Evolutionary conservation across 2,113 vertebrate genomes (phyloP), one percentile per base, ranked within the genome.

Genomic region (Dromaius novaehollandiae): DNA sequence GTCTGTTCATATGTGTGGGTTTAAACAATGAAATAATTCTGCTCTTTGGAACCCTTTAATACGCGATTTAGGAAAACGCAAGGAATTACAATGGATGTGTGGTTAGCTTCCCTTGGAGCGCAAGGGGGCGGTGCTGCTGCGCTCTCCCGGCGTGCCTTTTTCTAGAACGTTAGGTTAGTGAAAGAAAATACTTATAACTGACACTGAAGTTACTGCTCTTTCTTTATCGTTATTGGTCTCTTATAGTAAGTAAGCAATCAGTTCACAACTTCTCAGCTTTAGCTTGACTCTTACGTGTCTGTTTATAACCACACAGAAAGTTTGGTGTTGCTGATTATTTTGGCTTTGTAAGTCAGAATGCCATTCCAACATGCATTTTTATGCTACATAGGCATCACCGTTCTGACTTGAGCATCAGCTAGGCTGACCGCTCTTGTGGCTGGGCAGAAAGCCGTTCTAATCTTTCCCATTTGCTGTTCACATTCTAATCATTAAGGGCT

Each of bases 61-160:
- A 25, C 12, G 1, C 1, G 3, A 9, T 25, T 36, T 8, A 56
- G 65, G 50, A 30, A 50, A 40, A 8, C 0, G 5, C 9, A 1
- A 10, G 69, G 68, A 55, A 20, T 50, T 7, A 4, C 30, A 1
- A 0, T 3, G 84, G 65, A 4, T 81, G 80, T 17, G 0, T 13
- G 36, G 0, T 11, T 34, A 28, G 13, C 58, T 85, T 73, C 34
- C 22, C 55, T 51, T 7, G 60, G 11, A 96, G 95, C 97, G 94
- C 97, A 90, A 98, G 97, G 63, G 96, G 97, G 97, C 95, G 88
- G 24, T 71, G 95, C 95, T 85, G 95, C 88, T 82, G 86, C 86
- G 91, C 88, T 60, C 55, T 82, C 25, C 70, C 13, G 0, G 11
- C 4, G 1, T 13, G 14, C 8, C 1, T n/a, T 82, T 58, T 71